Base-by-base conservation (phyloP, 2,888 invertebrate species). In the Schizotus pectinicornis region DNA sequence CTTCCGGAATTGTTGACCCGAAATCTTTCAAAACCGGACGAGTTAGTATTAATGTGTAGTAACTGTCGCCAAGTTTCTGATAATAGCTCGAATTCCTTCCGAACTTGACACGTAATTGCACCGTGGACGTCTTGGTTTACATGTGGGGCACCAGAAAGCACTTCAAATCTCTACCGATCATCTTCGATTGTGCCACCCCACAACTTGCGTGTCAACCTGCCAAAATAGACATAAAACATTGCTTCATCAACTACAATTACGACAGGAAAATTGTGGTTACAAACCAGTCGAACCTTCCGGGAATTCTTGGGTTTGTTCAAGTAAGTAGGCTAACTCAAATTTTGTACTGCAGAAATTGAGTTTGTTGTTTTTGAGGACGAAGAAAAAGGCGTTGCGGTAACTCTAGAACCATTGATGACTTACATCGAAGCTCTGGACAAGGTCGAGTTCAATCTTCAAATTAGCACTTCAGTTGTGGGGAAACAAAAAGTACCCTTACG, bases 201-300 rank as follows among this genome's bases (percentile, higher is more conserved):
- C 63, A 74, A 6, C 76, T 88, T 5, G 69, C 72, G 6, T 78
- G 80, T 37, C 76, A 77, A 0, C 86, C 86, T 0, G 67, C 78
- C 0, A 83, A 84, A 39, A 81, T 88, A 7, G 79, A 78, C 11
- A 73, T 86, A 37, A 77, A 82, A 60, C 85, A 84, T 49, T 86
- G 86, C 67, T 88, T 87, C 67, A 67, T 88, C 11, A 83, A 85
- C 64, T 85, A 79, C 61, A 75, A 81, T 0, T 87, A 87, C 61
- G 74, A 77, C 9, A 71, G 81, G 41, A 79, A 80, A n/a, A 76
- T 88, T 34, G 68, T 66, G 6, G 67, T 88, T 7, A 73, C 73
- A 6, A 84, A 85, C 56, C 76, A 78, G 1, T 77, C 79, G 22
- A 79, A 82, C 31, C 78, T 83, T 61, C 79, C 80, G 61, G 86